Conservation (phyloP, 2,113 vertebrate genomes). For the Burhinus oedicnemus region DNA sequence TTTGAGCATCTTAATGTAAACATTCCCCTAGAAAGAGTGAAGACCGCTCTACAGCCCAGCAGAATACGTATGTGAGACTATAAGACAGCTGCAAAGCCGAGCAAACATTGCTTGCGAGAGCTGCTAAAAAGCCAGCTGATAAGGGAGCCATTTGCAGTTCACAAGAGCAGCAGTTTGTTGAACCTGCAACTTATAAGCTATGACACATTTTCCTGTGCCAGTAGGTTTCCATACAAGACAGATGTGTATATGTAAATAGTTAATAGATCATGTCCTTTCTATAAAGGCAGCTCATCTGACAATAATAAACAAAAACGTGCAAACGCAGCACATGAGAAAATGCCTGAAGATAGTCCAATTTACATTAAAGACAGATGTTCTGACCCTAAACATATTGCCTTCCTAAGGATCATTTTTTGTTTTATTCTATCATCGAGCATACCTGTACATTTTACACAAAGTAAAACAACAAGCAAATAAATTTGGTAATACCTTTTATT, state of each 20-base stretch:
- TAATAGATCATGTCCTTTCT: slow-evolving; percentile 12
- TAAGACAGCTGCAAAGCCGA: background rate
- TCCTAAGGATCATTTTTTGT: background rate
- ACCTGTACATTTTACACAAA: background rate
- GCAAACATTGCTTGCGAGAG: background rate
- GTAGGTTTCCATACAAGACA: background rate
- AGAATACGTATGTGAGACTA: background rate
- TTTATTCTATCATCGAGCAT: background rate
- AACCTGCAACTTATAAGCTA: background rate
- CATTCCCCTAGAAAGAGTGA: background rate
- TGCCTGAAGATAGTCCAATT: background rate
- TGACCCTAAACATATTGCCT: background rate
- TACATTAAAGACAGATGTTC: slow-evolving; percentile 6
- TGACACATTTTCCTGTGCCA: background rate
- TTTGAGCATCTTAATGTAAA: background rate
- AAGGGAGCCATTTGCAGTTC: background rate
- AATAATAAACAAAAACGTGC: background rate
- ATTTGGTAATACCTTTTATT: background rate
- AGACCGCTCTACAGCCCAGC: background rate
- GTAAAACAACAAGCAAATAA: background rate
- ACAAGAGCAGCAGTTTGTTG: background rate
- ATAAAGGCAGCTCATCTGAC: slow-evolving; percentile 4
- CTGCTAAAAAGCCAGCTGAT: background rate
- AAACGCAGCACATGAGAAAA: background rate
- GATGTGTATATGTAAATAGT: slow-evolving; percentile 14